phyloP scores from a whole-genome alignment of 1,140 invertebrate genomes.

The Ylistrum balloti region DNA sequence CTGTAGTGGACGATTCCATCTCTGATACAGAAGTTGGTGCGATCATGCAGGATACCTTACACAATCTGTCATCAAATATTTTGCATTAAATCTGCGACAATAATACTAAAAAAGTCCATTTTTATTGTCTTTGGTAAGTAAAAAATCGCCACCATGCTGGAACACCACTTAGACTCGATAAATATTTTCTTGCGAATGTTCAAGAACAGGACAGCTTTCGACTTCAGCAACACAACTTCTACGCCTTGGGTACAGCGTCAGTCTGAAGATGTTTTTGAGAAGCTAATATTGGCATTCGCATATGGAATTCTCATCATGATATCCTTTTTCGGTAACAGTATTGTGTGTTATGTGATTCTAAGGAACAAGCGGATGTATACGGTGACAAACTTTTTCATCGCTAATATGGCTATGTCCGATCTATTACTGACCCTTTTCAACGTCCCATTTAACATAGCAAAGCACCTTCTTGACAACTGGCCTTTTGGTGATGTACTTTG shows the following conservation, averaged over 20 bases:
- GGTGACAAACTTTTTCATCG: conserved; percentile 98
- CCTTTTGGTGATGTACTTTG: conserved; percentile 83
- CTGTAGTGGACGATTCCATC: not conserved
- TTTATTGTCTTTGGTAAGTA: not conserved
- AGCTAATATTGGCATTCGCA: conserved; percentile 68
- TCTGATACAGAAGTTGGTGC: not conserved
- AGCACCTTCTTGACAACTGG: conserved; percentile 80
- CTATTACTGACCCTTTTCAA: conserved; percentile 94
- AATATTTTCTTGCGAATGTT: not conserved
- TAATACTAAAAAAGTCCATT: too few relatives aligned
- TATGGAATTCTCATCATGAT: conserved; percentile 81
- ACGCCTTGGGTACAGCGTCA: not conserved
- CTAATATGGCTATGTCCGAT: conserved; percentile 97
- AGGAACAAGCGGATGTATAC: conserved; percentile 97
- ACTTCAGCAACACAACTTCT: not conserved
- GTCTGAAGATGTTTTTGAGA: not conserved
- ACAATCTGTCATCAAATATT: not conserved
- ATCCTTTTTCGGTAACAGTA: conserved; percentile 89
- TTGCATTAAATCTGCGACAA: not conserved
- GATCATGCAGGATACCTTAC: not conserved
- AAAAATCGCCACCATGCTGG: not conserved
- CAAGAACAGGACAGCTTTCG: not conserved
- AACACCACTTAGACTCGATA: not conserved
- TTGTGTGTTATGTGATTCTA: conserved; percentile 93
- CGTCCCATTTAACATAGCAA: conserved; percentile 87